phyloP scores from a whole-genome alignment of 2,113 vertebrate species.

The Polypterus senegalus region DNA sequence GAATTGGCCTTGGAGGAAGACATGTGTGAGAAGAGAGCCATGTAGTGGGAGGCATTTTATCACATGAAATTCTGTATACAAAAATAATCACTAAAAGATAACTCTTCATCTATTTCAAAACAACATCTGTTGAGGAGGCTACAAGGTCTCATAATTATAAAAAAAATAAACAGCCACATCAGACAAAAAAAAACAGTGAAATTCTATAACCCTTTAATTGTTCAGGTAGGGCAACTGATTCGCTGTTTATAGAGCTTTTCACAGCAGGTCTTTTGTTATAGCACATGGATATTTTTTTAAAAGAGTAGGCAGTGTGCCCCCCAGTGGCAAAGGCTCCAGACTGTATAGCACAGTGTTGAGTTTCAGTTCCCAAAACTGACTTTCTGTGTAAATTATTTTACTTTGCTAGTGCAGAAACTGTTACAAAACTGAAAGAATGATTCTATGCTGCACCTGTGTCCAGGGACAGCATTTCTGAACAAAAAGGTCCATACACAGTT shows the following conservation, averaged over 20 bases:
- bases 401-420: too few relatives aligned
- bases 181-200: neutral
- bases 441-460: too few relatives aligned
- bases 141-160: conserved; percentile 4
- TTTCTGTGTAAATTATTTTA: too few relatives aligned
- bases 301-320: neutral
- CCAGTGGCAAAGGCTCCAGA: too few relatives aligned
- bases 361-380: too few relatives aligned
- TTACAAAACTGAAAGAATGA: too few relatives aligned
- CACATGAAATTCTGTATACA: neutral
- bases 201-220: neutral
- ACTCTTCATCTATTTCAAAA: conserved; percentile 3
- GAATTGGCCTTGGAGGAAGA: too few relatives aligned
- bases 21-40: too few relatives aligned
- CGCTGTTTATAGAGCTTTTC: conserved; percentile 14
- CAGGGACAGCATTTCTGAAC: too few relatives aligned
- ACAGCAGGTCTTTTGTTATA: neutral
- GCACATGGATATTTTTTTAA: neutral
- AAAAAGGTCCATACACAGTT: too few relatives aligned
- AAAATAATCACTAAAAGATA: conserved; percentile 9
- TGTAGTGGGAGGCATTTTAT: too few relatives aligned
- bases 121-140: conserved; percentile 12
- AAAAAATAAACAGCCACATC: conserved; percentile 2
- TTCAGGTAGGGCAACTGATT: conserved; percentile 8
- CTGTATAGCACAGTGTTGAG: too few relatives aligned